phyloP scores from a whole-genome alignment of 2,888 invertebrate species.

The Lepidonotus clava region DNA sequence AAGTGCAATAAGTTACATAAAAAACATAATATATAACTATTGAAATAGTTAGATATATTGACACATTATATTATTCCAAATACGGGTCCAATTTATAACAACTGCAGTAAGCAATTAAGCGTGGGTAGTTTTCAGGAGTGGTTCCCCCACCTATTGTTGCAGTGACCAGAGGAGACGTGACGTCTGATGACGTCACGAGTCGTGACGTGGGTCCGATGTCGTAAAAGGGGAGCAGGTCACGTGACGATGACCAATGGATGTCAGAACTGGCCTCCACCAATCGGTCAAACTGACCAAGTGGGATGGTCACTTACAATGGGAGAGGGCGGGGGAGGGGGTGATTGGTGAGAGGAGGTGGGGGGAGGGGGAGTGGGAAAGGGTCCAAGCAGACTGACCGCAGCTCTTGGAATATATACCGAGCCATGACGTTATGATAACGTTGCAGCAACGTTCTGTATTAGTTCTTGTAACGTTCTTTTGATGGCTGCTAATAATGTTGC shows the following conservation, averaged over 20 bases:
- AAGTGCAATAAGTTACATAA: neutral
- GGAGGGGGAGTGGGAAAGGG: neutral
- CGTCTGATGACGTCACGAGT: slow-evolving; percentile 29
- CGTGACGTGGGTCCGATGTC: slow-evolving; percentile 18
- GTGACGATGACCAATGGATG: neutral
- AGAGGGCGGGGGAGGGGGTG: neutral
- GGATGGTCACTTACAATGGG: neutral
- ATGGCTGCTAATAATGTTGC: no score
- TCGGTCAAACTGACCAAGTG: slow-evolving; percentile 51
- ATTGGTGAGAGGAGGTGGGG: neutral
- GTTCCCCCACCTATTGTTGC: neutral
- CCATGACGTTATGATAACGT: neutral
- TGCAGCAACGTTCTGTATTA: no score
- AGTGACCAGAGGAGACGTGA: neutral
- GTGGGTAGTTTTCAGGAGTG: neutral
- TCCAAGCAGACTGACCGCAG: no score
- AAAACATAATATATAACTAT: neutral
- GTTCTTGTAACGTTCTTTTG: no score
- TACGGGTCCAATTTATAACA: no score
- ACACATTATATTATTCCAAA: neutral
- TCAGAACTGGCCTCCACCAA: slow-evolving; percentile 24
- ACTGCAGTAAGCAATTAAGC: no score
- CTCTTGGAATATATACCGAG: no score
- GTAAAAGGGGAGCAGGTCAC: neutral
- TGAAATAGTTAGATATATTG: neutral